Evolutionary conservation across 1,140 invertebrate species (phyloP).

Genomic region (Penaeus indicus): DNA sequence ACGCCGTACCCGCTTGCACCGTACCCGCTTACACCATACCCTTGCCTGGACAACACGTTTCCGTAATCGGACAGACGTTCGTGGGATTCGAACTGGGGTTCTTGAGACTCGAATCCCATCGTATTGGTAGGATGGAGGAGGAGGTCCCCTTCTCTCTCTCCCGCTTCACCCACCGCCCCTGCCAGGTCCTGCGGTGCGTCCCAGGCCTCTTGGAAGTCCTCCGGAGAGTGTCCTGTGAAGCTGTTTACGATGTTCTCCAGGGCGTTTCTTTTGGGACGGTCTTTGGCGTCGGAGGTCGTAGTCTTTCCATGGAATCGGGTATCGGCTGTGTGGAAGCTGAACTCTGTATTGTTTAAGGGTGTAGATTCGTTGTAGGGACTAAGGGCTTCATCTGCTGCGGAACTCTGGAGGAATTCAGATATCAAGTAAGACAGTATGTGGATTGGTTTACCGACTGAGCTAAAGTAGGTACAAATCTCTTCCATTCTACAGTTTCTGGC

Average conservation of each 20-base stretch:
- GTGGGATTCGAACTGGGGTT: too few species aligned
- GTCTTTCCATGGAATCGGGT: neutral
- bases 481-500: conserved; percentile 7
- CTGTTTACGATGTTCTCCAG: neutral
- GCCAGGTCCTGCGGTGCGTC: neutral
- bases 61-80: neutral
- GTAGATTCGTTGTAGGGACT: conserved; percentile 35
- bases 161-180: neutral
- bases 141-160: neutral
- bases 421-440: conserved; percentile 17
- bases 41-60: neutral
- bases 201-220: neutral
- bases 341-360: conserved; percentile 35
- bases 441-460: conserved; percentile 12
- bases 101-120: too few species aligned
- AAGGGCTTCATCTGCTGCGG: conserved; percentile 4
- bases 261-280: conserved; percentile 17
- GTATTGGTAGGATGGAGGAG: too few species aligned
- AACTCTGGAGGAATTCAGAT: neutral
- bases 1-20: conserved; percentile 3
- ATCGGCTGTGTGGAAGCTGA: conserved; percentile 16
- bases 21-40: neutral
- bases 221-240: neutral
- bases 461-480: conserved; percentile 21
- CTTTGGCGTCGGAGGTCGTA: neutral